Evolutionary conservation across 2,113 vertebrate genomes (phyloP).

Genomic region (Ia io): DNA sequence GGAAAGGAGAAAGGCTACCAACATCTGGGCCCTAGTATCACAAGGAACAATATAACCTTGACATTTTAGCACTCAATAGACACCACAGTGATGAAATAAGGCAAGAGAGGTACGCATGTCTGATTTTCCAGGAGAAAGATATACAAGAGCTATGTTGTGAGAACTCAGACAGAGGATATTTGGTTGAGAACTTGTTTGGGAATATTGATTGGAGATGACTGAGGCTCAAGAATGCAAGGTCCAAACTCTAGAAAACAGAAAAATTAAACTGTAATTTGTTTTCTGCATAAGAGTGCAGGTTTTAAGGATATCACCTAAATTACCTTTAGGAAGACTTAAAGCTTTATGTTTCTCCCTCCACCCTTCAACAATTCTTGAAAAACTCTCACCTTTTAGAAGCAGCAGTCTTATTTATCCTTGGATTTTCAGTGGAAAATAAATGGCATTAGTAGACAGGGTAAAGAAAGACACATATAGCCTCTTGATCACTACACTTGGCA

Average conservation of each 20-base stretch:
- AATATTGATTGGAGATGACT: not conserved
- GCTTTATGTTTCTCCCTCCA: not conserved
- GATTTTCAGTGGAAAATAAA: not conserved
- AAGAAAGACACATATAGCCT: not conserved
- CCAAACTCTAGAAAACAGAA: not conserved
- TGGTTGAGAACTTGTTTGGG: not conserved
- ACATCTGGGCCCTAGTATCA: not conserved
- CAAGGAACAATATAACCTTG: not conserved
- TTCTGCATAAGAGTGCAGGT: not conserved
- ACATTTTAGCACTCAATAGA: not conserved
- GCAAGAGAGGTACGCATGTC: not conserved
- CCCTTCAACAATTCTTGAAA: not conserved
- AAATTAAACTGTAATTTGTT: not conserved
- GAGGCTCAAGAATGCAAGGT: not conserved
- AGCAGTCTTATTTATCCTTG: not conserved
- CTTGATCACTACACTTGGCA: not conserved
- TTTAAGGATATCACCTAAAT: not conserved
- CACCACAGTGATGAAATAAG: not conserved
- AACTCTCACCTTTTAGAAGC: not conserved
- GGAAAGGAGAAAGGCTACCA: not conserved
- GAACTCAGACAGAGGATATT: not conserved
- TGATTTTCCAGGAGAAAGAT: not conserved
- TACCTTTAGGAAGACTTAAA: not conserved
- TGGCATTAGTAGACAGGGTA: not conserved
- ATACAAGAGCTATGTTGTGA: not conserved